Base-by-base conservation (phyloP, 1,140 invertebrate genomes). In the Rhysida immarginata region DNA sequence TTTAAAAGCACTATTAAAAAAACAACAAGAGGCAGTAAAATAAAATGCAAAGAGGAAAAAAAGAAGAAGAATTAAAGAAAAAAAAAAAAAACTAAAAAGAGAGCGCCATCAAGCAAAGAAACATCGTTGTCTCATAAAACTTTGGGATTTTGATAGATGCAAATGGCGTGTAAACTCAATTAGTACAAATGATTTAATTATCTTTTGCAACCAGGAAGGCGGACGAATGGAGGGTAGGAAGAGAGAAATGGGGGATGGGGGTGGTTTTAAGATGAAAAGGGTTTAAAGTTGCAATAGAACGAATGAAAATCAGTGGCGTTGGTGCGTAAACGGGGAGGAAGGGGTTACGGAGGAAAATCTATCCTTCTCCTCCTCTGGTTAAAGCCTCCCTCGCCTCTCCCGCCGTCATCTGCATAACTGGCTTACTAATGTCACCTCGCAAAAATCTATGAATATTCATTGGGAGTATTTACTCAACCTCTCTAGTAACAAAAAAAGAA, bases 21-120 rank as follows among this genome's bases (percentile, higher is more conserved):
- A n/a, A n/a, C n/a, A n/a, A n/a, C n/a, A n/a, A n/a, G n/a, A n/a
- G n/a, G n/a, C n/a, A n/a, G n/a, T n/a, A n/a, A 46, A 46, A 46
- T 20, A 20, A 20, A 46, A 46, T 46, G 16, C 5, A 46, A 20
- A 11, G 23, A 46, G 23, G 16, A 20, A 46, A 11, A 46, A 27
- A 55, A 29, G 14, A 26, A 29, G 24, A 43, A 27, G 45, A 61
- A 52, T 44, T 59, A 60, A 57, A 62, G 62, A 48, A 43, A 53
- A 24, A 53, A 14, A 27, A 25, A 25, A 25, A 51, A 51, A 51
- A 14, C 26, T 5, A 13, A 13, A 13, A 11, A 29, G 11, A 35
- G 29, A n/a, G n/a, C n/a, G n/a, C n/a, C n/a, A n/a, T n/a, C n/a
- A n/a, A n/a, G n/a, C n/a, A n/a, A n/a, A n/a, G n/a, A n/a, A n/a